Evolutionary conservation across 2,888 invertebrate genomes (phyloP), one percentile per base, ranked within the genome.

Genomic region (Notodonta dromedarius): DNA sequence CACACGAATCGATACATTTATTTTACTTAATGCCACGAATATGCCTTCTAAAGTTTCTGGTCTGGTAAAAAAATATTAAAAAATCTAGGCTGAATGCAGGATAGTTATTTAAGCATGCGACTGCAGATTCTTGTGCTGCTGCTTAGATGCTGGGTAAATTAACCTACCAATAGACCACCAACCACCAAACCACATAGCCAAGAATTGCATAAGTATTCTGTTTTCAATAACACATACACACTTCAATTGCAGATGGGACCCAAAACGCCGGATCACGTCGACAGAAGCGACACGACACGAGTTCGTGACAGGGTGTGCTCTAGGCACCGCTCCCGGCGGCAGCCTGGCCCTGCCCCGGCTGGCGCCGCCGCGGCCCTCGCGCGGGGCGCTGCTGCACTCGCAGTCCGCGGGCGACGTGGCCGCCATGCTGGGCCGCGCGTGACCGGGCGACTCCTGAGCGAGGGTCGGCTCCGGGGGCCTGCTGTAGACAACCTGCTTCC

Each of bases 271-370:
- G 69, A 96, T 98, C 95, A 98, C 97, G 5, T 97, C 98, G 0
- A 97, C 97, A 60, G 98, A 98, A 85, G 98, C 98, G 3, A 94
- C 97, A 32, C 95, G 96, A 59, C 98, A 98, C 90, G 97, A 97
- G 81, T 98, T 98, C 77, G 95, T 95, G 70, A 94, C 94, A 8
- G 95, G 95, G 5, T 90, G 90, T 59, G 79, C 90, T 0, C 75
- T 90, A 0, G 93, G 88, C 44, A 71, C 84, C 69, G 90, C 89
- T 69, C 94, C 87, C 53, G 89, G 79, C 58, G 95, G 82, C 82
- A 94, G 80, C 85, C 85, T 94, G 83, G 83, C 95, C 0, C 78
- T 89, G 2, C 91, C 90, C 0, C 84, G 90, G 6, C 83, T 89
- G 55, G 89, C 89, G 0, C 88, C 90, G 0, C 89, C 87, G 4